These are phyloP conservation scores for Anolis sagrei DNA, from an alignment of 2,113 vertebrate species.

Conservation along the genomic window DNA sequence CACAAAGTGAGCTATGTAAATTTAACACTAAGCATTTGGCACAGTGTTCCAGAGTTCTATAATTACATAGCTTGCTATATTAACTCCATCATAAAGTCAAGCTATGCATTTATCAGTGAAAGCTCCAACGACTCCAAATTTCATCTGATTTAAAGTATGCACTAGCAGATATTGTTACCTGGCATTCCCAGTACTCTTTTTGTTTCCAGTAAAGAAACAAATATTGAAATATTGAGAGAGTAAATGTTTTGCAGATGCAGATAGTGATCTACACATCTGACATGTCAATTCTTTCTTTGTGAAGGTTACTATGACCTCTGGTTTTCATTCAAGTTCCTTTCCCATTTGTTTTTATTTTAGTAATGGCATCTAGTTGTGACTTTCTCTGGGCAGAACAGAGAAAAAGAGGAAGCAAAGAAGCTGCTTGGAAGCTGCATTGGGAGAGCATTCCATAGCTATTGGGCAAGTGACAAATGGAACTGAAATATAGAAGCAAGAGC, in stretches of 20 bases:
- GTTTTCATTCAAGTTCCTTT: background rate
- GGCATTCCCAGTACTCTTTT: background rate
- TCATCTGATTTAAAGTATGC: background rate
- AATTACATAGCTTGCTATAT: background rate
- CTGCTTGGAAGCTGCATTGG: background rate
- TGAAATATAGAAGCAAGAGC: background rate
- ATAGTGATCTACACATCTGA: background rate
- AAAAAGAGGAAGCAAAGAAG: background rate
- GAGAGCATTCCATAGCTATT: background rate
- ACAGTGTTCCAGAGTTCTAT: too few species aligned
- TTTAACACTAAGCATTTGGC: background rate
- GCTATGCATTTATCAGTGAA: background rate
- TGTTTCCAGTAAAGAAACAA: background rate
- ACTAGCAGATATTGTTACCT: background rate
- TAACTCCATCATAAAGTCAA: background rate
- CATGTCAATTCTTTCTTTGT: background rate
- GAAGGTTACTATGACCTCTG: background rate
- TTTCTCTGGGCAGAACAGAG: background rate
- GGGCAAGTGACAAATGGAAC: background rate
- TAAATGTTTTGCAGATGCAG: background rate
- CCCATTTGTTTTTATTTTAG: background rate
- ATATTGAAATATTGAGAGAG: background rate
- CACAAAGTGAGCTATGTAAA: background rate
- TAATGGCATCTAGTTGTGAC: background rate
- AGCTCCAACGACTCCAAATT: background rate